Percentiles rank a stretch among this genome's conserved stretches.
phyloP scores from a whole-genome alignment of 1,140 invertebrate genomes.

The Diorhabda sublineata region DNA sequence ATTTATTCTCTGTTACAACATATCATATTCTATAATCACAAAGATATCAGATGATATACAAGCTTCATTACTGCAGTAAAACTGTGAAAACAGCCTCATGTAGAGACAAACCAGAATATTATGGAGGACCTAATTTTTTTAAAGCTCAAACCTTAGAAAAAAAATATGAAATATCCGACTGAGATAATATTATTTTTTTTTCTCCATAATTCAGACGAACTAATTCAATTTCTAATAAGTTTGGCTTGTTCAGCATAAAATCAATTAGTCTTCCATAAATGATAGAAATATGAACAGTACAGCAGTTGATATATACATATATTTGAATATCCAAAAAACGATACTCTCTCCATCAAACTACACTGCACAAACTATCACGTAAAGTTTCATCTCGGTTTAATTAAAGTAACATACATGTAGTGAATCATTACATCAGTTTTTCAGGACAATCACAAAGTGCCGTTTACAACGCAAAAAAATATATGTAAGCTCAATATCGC shows the following conservation, averaged over 20 bases:
- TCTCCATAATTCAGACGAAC: neutral
- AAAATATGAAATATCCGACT: neutral
- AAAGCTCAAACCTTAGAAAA: neutral
- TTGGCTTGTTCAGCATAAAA: too few species aligned
- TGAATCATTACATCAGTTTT: neutral
- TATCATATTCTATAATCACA: neutral
- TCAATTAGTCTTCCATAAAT: neutral
- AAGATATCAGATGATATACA: neutral
- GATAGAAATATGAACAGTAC: slow-evolving; percentile 38
- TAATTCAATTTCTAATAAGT: too few species aligned
- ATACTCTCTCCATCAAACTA: slow-evolving; percentile 48
- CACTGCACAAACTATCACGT: slow-evolving; percentile 43
- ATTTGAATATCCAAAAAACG: slow-evolving; percentile 25
- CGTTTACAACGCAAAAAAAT: neutral
- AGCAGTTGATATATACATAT: slow-evolving; percentile 38
- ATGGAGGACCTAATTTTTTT: neutral
- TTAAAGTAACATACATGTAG: neutral
- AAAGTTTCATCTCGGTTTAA: slow-evolving; percentile 34
- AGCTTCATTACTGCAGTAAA: neutral
- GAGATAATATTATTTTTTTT: neutral
- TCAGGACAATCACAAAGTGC: neutral
- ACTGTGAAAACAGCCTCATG: neutral
- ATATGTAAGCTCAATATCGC: neutral
- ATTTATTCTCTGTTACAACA: too few species aligned
- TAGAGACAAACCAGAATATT: neutral